These are phyloP conservation scores for Excalfactoria chinensis DNA, from an alignment of 2,113 vertebrate species.

Conservation along the genomic window DNA sequence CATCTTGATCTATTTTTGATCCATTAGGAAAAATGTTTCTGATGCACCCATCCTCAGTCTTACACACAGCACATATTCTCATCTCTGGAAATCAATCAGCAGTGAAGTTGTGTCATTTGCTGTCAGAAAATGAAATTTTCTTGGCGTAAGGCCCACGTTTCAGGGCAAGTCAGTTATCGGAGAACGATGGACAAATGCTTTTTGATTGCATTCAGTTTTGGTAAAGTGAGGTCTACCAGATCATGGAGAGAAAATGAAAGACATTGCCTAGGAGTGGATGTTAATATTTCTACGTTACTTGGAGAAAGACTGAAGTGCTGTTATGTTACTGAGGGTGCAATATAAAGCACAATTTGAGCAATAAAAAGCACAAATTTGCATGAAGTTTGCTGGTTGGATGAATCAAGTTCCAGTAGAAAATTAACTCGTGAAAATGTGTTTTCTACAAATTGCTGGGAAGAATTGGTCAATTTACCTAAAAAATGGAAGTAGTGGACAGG, in stretches of 20 bases:
- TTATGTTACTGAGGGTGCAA: not conserved
- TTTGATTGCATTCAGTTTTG: not conserved
- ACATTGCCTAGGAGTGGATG: not conserved
- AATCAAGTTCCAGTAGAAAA: slow-evolving; percentile 66
- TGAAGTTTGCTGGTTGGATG: slow-evolving; percentile 33
- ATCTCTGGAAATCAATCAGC: slow-evolving; percentile 47
- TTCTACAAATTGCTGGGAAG: slow-evolving; percentile 59
- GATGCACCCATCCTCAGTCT: not conserved
- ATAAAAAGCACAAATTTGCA: not conserved
- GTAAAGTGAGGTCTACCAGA: not conserved
- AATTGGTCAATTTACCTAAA: slow-evolving; percentile 52
- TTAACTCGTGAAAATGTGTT: slow-evolving; percentile 66
- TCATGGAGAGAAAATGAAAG: not conserved
- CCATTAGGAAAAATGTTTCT: not conserved
- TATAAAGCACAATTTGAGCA: not conserved
- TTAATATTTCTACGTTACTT: not conserved
- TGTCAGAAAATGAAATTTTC: slow-evolving; percentile 48
- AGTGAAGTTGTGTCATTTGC: slow-evolving; percentile 29
- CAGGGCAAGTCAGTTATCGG: slow-evolving; percentile 11
- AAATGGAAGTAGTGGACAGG: not conserved
- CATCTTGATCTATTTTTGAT: slow-evolving; percentile 11
- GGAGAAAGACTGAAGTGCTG: not conserved
- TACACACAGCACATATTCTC: not conserved
- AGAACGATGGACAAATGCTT: not conserved
- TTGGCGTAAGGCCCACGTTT: slow-evolving; percentile 12